A percentile compares a stretch with the other conserved stretches of the same genome.
Evolutionary conservation across 2,797 vertebrate species (phyloP).

Genomic region (Danionella dracula): DNA sequence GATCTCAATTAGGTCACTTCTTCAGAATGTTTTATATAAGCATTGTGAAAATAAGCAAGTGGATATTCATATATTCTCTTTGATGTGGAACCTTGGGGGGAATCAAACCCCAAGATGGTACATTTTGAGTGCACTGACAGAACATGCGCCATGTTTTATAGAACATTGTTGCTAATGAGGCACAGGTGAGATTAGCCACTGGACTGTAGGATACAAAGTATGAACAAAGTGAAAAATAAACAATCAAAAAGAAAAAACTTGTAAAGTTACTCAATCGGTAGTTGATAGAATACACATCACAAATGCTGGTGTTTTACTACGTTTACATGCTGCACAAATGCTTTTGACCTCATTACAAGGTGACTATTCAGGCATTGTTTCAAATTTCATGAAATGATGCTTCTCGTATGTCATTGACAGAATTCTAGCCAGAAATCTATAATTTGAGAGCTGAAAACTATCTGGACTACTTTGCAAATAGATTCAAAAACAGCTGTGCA

Average conservation of each 20-base stretch:
- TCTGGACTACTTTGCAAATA: not conserved
- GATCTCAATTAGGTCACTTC: conserved; percentile 37
- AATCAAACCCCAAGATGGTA: not conserved
- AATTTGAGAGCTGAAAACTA: conserved; percentile 2
- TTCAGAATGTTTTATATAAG: not conserved
- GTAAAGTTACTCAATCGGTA: too few relatives aligned
- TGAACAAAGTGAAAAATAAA: too few relatives aligned
- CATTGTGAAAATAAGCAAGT: conserved; percentile 1
- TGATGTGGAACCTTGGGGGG: not conserved
- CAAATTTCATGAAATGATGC: conserved; percentile 4
- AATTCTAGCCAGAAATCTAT: conserved; percentile 12
- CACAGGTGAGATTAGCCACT: conserved; percentile 41
- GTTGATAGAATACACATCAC: too few relatives aligned
- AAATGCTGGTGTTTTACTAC: not conserved
- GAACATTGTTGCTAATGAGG: conserved; percentile 44
- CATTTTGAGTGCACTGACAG: conserved; percentile 25
- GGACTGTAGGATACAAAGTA: too few relatives aligned
- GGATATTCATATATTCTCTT: conserved; percentile 26
- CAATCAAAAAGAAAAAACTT: too few relatives aligned
- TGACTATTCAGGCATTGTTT: conserved; percentile 4
- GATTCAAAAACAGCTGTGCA: not conserved
- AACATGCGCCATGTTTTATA: conserved; percentile 34
- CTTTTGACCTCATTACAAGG: not conserved
- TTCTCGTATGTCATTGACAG: not conserved
- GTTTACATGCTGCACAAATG: not conserved